These are phyloP conservation scores for Luscinia megarhynchos DNA, from an alignment of 2,797 vertebrate species.

Conservation along the genomic window DNA sequence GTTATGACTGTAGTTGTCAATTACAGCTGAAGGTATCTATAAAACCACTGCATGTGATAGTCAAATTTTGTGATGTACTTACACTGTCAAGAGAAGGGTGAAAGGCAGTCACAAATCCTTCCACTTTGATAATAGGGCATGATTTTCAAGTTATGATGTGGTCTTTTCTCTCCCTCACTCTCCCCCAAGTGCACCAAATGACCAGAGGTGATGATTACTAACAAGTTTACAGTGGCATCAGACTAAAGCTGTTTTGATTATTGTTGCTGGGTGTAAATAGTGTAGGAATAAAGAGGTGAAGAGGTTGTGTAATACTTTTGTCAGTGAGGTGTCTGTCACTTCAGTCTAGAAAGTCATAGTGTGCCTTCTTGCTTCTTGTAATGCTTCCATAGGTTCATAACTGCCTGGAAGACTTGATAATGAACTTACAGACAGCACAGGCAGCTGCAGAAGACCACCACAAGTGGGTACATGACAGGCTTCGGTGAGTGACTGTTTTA, in stretches of 20 bases:
- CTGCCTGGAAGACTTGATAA: slow-evolving; percentile 87
- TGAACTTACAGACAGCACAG: slow-evolving; percentile 84
- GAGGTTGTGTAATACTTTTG: not conserved
- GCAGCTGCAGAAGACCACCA: slow-evolving; percentile 87
- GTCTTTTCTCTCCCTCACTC: not conserved
- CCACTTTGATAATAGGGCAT: not conserved
- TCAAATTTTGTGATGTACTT: not conserved
- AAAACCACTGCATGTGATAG: not conserved
- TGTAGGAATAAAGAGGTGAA: not conserved
- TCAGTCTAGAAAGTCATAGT: not conserved
- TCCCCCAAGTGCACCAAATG: too few species aligned
- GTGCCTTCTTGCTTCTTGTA: not conserved
- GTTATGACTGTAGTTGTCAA: not conserved
- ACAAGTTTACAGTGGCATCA: not conserved
- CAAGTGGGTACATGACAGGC: slow-evolving; percentile 79
- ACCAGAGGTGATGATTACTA: not conserved
- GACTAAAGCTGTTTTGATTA: not conserved
- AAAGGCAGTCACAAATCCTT: not conserved
- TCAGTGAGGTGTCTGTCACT: not conserved
- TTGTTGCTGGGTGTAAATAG: not conserved
- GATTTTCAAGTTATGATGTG: not conserved
- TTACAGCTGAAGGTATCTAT: not conserved
- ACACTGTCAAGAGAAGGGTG: not conserved
- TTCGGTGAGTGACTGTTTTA: not conserved
- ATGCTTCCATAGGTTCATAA: slow-evolving; percentile 79